Evolutionary conservation across 1,140 invertebrate genomes (phyloP), one percentile per base, ranked within the genome.

Genomic region (Cyclargus thomasi): DNA sequence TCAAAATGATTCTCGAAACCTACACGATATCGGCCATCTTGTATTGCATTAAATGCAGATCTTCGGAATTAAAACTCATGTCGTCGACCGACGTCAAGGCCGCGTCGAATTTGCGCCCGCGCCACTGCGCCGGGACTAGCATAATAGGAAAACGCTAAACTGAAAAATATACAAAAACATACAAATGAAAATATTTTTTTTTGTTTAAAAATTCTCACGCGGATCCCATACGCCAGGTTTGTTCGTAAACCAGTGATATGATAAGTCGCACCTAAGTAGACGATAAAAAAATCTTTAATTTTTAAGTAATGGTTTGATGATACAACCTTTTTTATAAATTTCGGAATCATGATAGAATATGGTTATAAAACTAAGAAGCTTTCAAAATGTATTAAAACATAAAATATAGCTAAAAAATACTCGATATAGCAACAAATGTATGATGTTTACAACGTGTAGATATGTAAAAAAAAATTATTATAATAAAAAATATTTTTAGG

Each of bases 71-170:
- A 79, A 78, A 75, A 71, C 36, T 53, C 65, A 69, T 75, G 84
- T 83, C 82, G 80, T 39, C 76, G 82, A 81, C 82, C 84, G 80
- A n/a, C 70, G 73, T 67, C 80, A 86, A 86, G 84, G 84, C 76
- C 82, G 78, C 76, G 78, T 70, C 73, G 70, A 76, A 76, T 76
- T 76, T 66, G 69, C 69, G 62, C 66, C 23, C 57, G 67, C 63
- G 63, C 36, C 63, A 20, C 53, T 20, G n/a, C 16, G 39, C 39
- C 47, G 53, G 64, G 21, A 23, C 21, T 29, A 3, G 20, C n/a
- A 57, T 14, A 6, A 17, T 1, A 29, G n/a, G n/a, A n/a, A 14
- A 18, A 7, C 10, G 29, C 21, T 11, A 11, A 66, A 66, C 16
- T 39, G 10, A 16, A 6, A 16, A 20, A 66, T 57, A 55, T 59